Percentiles rank a stretch among this genome's conserved stretches.
These are phyloP conservation scores for Equus przewalskii DNA, from an alignment of 2,113 vertebrate genomes.

Conservation along the genomic window DNA sequence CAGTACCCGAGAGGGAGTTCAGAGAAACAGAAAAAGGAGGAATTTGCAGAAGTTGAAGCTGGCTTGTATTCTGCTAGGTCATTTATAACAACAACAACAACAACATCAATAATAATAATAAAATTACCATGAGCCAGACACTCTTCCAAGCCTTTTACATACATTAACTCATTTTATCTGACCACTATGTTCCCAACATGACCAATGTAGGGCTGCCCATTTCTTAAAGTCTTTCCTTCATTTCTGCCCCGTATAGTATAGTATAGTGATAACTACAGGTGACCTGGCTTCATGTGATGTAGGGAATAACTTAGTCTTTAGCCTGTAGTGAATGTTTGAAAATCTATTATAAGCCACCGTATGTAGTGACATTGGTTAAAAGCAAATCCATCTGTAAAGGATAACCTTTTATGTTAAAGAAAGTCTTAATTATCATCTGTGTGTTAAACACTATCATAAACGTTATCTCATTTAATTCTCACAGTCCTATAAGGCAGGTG, in stretches of 20 bases:
- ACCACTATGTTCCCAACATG: not conserved
- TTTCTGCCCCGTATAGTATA: not conserved
- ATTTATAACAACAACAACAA: not conserved
- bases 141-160: not conserved
- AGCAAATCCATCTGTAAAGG: not conserved
- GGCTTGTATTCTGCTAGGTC: not conserved
- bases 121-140: not conserved
- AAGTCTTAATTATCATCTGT: not conserved
- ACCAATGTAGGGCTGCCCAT: not conserved
- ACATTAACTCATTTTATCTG: not conserved
- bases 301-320: constrained; percentile 5
- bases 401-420: not conserved
- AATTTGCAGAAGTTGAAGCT: constrained; percentile 5
- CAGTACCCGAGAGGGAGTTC: constrained; percentile 36
- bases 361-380: not conserved
- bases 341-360: not conserved
- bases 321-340: not conserved
- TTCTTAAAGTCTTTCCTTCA: not conserved
- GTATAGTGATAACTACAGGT: not conserved
- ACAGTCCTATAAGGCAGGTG: not conserved
- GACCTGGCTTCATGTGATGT: not conserved
- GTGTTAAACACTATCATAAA: not conserved
- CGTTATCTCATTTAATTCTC: not conserved
- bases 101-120: not conserved
- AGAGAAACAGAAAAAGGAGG: constrained; percentile 47